Evolutionary conservation across 2,888 invertebrate genomes (phyloP).

Genomic region (Ornithoptera alexandrae): DNA sequence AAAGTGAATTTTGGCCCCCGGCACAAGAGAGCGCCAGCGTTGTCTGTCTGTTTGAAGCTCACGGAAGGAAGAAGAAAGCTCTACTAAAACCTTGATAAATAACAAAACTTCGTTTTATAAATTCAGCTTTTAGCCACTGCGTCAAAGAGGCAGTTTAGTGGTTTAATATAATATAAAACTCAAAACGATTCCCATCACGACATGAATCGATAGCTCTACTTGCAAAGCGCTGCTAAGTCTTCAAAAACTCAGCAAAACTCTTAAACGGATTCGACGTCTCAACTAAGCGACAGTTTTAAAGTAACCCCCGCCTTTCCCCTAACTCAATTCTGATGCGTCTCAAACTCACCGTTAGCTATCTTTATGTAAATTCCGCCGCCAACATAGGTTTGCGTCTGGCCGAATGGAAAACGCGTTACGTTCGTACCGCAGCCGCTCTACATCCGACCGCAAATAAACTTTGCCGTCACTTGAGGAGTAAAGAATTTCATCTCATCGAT

Average conservation of each 20-base stretch:
- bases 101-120: too few species aligned
- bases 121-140: too few species aligned
- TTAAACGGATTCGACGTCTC: slow-evolving; percentile 76
- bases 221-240: slow-evolving; percentile 32
- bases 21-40: too few species aligned
- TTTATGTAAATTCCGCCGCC: slow-evolving; percentile 72
- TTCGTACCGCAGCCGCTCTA: slow-evolving; percentile 29
- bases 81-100: too few species aligned
- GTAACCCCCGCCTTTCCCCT: slow-evolving; percentile 60
- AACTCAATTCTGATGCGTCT: slow-evolving; percentile 74
- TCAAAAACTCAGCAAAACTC: slow-evolving; percentile 57
- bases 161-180: too few species aligned
- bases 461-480: slow-evolving; percentile 39
- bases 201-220: slow-evolving; percentile 13
- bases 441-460: slow-evolving; percentile 37
- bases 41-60: too few species aligned
- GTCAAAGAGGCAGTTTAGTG: too few species aligned
- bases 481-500: slow-evolving; percentile 57
- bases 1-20: too few species aligned
- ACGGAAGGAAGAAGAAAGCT: too few species aligned
- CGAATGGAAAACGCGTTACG: slow-evolving; percentile 31
- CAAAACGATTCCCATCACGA: slow-evolving; percentile 8
- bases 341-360: slow-evolving; percentile 65
- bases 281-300: slow-evolving; percentile 79
- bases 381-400: slow-evolving; percentile 48